Evolutionary conservation across 1,140 invertebrate species (phyloP).

Genomic region (Agrypnia vestita): DNA sequence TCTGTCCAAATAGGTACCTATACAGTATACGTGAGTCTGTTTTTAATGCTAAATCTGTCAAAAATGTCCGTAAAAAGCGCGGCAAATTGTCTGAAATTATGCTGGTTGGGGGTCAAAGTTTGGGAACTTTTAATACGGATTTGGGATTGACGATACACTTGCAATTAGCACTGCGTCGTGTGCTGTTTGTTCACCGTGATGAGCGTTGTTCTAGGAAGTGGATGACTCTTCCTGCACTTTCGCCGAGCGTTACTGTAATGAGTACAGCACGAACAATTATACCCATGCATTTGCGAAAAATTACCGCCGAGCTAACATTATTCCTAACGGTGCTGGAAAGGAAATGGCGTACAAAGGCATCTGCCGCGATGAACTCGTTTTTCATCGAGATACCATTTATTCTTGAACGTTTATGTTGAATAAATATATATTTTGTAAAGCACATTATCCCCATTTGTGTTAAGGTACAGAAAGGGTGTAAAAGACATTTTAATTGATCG

Average conservation of each 20-base stretch:
- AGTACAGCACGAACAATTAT: conserved; percentile 42
- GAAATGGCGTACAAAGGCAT: not conserved
- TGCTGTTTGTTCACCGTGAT: not conserved
- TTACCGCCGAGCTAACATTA: conserved; percentile 23
- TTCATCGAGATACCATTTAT: no score
- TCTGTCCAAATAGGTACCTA: not conserved
- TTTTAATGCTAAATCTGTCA: conserved; percentile 12
- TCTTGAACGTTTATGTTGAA: no score
- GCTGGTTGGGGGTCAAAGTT: no score
- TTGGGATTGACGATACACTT: no score
- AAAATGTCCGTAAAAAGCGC: conserved; percentile 17
- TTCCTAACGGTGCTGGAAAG: conserved; percentile 20
- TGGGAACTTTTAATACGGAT: no score
- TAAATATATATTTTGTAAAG: no score
- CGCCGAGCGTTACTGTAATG: conserved; percentile 35
- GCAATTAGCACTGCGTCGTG: no score
- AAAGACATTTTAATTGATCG: no score
- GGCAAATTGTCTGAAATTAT: not conserved
- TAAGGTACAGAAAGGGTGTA: no score
- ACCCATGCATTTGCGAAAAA: conserved; percentile 38
- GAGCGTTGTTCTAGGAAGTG: conserved; percentile 23
- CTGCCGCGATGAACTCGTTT: no score
- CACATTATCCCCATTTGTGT: no score
- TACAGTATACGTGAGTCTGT: conserved; percentile 13
- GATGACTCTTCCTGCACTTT: conserved; percentile 41